A percentile compares a stretch with the other conserved stretches of the same genome.
Conservation (phyloP, 2,888 invertebrate species). For the Adelognathus sp. region DNA sequence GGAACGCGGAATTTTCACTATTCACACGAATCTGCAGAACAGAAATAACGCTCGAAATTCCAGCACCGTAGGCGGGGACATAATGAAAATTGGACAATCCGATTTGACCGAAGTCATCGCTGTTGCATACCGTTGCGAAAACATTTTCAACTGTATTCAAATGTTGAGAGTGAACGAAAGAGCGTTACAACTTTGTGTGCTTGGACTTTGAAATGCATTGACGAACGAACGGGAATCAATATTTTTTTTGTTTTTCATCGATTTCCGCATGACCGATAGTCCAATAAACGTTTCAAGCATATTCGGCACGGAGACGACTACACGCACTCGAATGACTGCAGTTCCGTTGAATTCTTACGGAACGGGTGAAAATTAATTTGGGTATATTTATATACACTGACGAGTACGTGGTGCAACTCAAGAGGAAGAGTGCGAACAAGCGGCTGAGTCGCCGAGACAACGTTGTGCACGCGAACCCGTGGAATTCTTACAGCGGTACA, state of each 20-base stretch:
- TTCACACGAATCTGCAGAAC: constrained; percentile 9
- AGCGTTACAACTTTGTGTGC: no score
- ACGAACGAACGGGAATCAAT: no score
- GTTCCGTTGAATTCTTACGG: background rate
- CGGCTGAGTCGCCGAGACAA: background rate
- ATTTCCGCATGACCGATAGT: no score
- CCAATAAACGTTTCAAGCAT: no score
- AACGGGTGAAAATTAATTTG: constrained; percentile 40
- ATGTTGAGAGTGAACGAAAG: no score
- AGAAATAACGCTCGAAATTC: constrained; percentile 50
- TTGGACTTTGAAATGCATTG: no score
- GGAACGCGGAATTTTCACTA: constrained; percentile 34
- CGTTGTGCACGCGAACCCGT: constrained; percentile 1
- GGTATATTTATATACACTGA: constrained; percentile 44
- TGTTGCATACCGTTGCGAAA: no score
- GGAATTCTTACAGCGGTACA: constrained; percentile 26
- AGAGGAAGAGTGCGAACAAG: constrained; percentile 20
- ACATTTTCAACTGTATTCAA: no score
- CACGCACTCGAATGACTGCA: background rate
- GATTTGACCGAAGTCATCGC: constrained; percentile 30
- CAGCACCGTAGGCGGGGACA: constrained; percentile 8
- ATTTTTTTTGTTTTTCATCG: no score
- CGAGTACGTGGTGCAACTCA: background rate
- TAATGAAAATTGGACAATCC: constrained; percentile 40
- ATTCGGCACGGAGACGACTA: background rate